phyloP scores from a whole-genome alignment of 2,113 vertebrate genomes.

The Oncorhynchus gorbuscha region DNA sequence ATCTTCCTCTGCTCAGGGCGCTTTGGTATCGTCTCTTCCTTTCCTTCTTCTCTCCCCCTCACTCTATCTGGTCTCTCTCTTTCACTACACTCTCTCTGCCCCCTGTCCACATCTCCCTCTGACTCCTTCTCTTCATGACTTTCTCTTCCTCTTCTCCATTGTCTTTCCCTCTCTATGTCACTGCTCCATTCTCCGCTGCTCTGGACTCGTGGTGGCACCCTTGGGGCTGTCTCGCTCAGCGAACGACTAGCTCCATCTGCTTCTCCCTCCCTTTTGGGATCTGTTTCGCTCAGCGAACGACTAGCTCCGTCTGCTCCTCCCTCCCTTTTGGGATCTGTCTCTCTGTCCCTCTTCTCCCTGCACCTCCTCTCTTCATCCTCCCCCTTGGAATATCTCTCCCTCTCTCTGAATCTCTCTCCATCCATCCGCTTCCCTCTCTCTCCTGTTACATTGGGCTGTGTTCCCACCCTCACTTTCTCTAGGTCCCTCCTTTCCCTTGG shows the following conservation, averaged over 20 bases:
- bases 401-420: constrained; percentile 28
- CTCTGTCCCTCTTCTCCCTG: constrained; percentile 10
- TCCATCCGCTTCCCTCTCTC: constrained; percentile 6
- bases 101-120: constrained; percentile 11
- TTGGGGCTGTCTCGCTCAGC: constrained; percentile 7
- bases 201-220: constrained; percentile 36
- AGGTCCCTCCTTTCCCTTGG: not conserved
- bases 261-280: constrained; percentile 4
- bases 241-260: constrained; percentile 21
- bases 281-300: constrained; percentile 11
- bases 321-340: constrained; percentile 9
- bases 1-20: constrained; percentile 51
- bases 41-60: constrained; percentile 17
- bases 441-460: constrained; percentile 23
- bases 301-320: constrained; percentile 22
- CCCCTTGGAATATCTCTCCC: constrained; percentile 15
- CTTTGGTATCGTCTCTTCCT: not conserved
- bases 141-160: constrained; percentile 23
- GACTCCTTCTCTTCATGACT: constrained; percentile 37
- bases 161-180: constrained; percentile 46
- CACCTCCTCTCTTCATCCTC: constrained; percentile 21
- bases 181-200: constrained; percentile 58
- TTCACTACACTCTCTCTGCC: constrained; percentile 10
- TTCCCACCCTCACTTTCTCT: constrained; percentile 13
- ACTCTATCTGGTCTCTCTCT: constrained; percentile 27